Percentiles rank a stretch among this genome's conserved stretches.
These are phyloP conservation scores for Rhinogobio ventralis DNA, from an alignment of 2,797 vertebrate species.

Conservation along the genomic window DNA sequence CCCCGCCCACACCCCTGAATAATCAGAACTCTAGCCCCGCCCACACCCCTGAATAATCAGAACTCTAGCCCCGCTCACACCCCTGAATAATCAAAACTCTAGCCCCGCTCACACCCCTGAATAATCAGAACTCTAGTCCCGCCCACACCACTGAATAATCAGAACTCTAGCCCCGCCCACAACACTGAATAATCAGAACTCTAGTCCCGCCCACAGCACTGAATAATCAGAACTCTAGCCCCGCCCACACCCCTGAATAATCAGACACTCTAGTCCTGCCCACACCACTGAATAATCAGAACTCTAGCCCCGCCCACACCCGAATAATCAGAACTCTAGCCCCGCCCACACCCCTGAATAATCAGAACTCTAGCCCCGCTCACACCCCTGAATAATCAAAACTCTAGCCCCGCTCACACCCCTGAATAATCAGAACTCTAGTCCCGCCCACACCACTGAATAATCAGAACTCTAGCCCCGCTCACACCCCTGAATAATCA, in stretches of 20 bases:
- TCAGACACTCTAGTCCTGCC: not conserved
- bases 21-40: too few species aligned
- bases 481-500: not conserved
- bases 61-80: not conserved
- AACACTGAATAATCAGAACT: not conserved
- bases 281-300: not conserved
- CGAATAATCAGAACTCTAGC: not conserved
- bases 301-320: not conserved
- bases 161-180: not conserved
- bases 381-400: not conserved
- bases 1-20: not conserved
- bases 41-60: not conserved
- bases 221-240: not conserved
- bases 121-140: not conserved
- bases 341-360: not conserved
- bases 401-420: not conserved
- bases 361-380: not conserved
- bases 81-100: not conserved
- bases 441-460: not conserved
- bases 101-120: not conserved
- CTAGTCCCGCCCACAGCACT: not conserved
- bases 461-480: not conserved
- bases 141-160: not conserved
- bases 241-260: not conserved
- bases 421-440: not conserved